Evolutionary conservation across 1,140 invertebrate species (phyloP).

Genomic region (Zaprionus africanus): DNA sequence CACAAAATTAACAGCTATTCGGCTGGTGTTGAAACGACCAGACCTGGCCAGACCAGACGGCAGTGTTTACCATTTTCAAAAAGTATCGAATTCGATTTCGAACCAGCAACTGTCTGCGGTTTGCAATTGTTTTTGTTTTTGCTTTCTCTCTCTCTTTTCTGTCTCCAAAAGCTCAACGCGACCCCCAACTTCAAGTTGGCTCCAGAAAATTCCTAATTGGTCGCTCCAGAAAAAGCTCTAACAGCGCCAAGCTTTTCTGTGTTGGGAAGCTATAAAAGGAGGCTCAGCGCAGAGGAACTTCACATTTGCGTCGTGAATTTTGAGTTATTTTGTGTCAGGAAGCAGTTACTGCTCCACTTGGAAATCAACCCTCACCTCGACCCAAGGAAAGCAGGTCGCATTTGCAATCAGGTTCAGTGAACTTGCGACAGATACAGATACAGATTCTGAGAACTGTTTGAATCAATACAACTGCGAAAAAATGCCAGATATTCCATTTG

Average conservation of each 20-base stretch:
- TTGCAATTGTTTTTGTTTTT: neutral
- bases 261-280: slow-evolving; percentile 54
- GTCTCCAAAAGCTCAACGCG: slow-evolving; percentile 30
- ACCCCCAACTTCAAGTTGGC: slow-evolving; percentile 15
- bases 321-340: slow-evolving; percentile 34
- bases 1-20: slow-evolving; percentile 18
- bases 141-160: neutral
- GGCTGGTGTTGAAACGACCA: slow-evolving; percentile 26
- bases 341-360: slow-evolving; percentile 12
- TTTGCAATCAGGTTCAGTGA: slow-evolving; percentile 58
- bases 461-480: slow-evolving; percentile 34
- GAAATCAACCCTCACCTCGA: slow-evolving; percentile 53
- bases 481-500: slow-evolving; percentile 78
- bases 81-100: slow-evolving; percentile 44
- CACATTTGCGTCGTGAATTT: slow-evolving; percentile 63
- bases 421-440: slow-evolving; percentile 72
- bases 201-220: slow-evolving; percentile 57
- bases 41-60: slow-evolving; percentile 17
- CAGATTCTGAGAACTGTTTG: slow-evolving; percentile 46
- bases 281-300: slow-evolving; percentile 37
- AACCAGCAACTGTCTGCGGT: slow-evolving; percentile 39
- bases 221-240: slow-evolving; percentile 42
- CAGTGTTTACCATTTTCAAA: slow-evolving; percentile 23
- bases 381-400: slow-evolving; percentile 51
- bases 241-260: slow-evolving; percentile 43